Evolutionary conservation across 2,113 vertebrate genomes (phyloP), one percentile per base, ranked within the genome.

Genomic region (Dascyllus trimaculatus): DNA sequence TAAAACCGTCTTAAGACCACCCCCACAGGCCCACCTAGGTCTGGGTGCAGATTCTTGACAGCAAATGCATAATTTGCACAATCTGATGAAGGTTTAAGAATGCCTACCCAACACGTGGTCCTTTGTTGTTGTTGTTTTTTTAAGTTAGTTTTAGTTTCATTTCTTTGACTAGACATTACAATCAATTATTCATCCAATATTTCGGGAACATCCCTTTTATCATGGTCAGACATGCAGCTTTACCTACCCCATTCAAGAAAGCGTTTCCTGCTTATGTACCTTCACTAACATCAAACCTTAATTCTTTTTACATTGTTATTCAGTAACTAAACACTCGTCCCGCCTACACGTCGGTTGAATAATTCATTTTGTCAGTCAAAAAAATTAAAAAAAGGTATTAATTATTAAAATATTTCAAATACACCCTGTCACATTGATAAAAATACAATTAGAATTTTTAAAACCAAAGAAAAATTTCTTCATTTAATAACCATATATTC

Each of bases 1-100:
- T 81, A 60, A 90, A 83, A 90, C 46, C 70, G 35, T 87, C 85
- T 90, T 84, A 84, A 80, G 84, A 87, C 84, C 82, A 64, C 88
- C 78, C 89, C 80, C 82, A 60, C 78, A 49, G 75, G 76, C 69
- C 76, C 84, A 88, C 67, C 78, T 72, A 67, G 65, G 48, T 71
- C 77, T 68, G 0, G 38, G 46, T 35, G 77, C 69, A 86, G 59
- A 72, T 75, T 51, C 67, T 81, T 38, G 7, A 71, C 19, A 58
- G 52, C 67, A 78, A 79, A 84, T 24, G 75, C 48, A 72, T 66
- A 19, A 58, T 81, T 57, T 53, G 24, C 66, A 40, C 49, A 69
- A 21, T 40, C 10, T 1, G 24, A 61, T 0, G 8, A 74, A 72
- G 52, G n/a, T 76, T 53, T 70, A 19, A n/a, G 46, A n/a, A 19